Evolutionary conservation across 2,113 vertebrate species (phyloP), one percentile per base, ranked within the genome.

Genomic region (Eretmochelys imbricata): DNA sequence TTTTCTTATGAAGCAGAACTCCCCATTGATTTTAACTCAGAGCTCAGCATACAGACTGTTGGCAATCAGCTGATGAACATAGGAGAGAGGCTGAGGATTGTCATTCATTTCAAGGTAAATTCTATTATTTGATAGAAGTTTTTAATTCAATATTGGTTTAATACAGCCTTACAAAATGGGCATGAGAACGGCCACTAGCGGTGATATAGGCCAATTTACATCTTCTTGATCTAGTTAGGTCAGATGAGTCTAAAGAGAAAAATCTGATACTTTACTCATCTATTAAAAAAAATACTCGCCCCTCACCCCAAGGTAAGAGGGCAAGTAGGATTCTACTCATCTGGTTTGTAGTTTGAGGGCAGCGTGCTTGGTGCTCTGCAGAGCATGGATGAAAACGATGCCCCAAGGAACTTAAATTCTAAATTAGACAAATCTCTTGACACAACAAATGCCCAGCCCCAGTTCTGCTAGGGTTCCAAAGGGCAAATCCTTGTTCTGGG

Each of bases 361-460:
- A 84, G 51, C 0, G 0, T 69, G 78, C 82, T 78, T 57, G 53
- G 55, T 78, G 87, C 80, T 5, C 8, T n/a, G 53, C 55, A 48
- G 59, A 59, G 57, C 29, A 81, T 76, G 49, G 78, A 91, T 49
- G 72, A 85, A 53, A 86, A 82, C 76, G 86, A 92, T 82, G 81
- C 85, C 69, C 84, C 62, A 80, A 89, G 82, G 89, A 91, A 90
- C 42, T 90, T 93, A 82, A 76, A 89, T 93, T 94, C 88, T 93
- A 85, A 91, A 82, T 89, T 95, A 89, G 85, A 81, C 7, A 69
- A 69, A 69, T 69, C 35, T 72, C 19, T 72, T 38, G 65, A 72
- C 65, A 72, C 65, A 69, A 35, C 62, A 69, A 20, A 20, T 72
- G 0, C 93, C 95, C 90, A 95, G 91, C 55, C 0, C 0, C 89